Evolutionary conservation across 2,888 invertebrate genomes (phyloP), one percentile per base, ranked within the genome.

Genomic region (Galeruca laticollis): DNA sequence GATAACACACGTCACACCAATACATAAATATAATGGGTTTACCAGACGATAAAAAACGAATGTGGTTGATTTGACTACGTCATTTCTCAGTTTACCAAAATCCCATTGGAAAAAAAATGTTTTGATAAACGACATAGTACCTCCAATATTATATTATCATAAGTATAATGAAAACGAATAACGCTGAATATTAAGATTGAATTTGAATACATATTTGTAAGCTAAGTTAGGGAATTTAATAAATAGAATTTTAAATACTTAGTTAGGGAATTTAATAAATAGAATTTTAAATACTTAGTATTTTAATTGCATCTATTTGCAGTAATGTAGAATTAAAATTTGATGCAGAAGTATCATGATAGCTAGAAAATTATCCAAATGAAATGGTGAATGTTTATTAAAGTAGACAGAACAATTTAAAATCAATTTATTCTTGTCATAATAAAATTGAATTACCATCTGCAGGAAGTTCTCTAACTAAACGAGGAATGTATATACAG

Each of bases 1-100:
- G 72, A 79, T 75, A 76, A 79, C 77, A 78, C 72, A 76, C 75
- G 76, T 80, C 78, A 79, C 70, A 69, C 35, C 26, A 43, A n/a
- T 56, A 64, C 63, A 40, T 67, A 69, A 67, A 62, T 52, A 68
- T 60, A 64, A 68, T 66, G 63, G 57, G 60, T 68, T 64, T 68
- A 61, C 68, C 71, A 71, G 43, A 60, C 40, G 65, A 60, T 61
- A 69, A 69, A 62, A 63, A 68, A 37, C 54, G 40, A 65, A 61
- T 65, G 61, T 60, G 57, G 18, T 60, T 63, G 56, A 63, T 67
- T 67, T 18, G 40, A 37, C 62, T 21, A 49, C 13, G 59, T 61
- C 61, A 69, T 37, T 69, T 72, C 51, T 37, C 69, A 64, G 6
- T 21, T 59, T 51, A 51, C 51, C 61, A 60, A 72, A 72, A 60